These are phyloP conservation scores for Dysdera silvatica DNA, from an alignment of 1,140 invertebrate species.

Conservation along the genomic window DNA sequence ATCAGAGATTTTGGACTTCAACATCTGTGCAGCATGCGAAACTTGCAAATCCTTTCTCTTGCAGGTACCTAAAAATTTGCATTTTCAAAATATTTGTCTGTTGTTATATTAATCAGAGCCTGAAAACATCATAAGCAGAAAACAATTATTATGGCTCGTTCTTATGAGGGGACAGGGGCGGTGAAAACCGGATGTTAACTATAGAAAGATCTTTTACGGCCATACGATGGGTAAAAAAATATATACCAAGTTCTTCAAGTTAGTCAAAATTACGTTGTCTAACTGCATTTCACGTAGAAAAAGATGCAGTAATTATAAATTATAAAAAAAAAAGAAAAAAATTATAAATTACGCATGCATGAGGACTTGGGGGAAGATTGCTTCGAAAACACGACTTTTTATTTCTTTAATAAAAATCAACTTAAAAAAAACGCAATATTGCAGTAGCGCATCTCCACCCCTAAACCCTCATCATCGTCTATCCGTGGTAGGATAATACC, in stretches of 20 bases:
- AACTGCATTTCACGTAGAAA: too few species aligned
- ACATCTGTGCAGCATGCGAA: conserved; percentile 86
- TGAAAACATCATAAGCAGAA: background rate
- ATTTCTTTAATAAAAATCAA: too few species aligned
- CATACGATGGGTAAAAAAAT: background rate
- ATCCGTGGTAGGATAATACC: too few species aligned
- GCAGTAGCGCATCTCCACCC: too few species aligned
- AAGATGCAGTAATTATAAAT: too few species aligned
- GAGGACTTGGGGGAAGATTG: too few species aligned
- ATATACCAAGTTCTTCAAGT: background rate
- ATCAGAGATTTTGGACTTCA: conserved; percentile 87
- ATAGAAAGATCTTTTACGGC: background rate
- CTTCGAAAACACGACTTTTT: too few species aligned
- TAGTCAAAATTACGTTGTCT: too few species aligned
- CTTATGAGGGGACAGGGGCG: background rate
- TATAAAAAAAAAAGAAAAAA: too few species aligned
- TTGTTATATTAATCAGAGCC: background rate
- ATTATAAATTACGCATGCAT: too few species aligned
- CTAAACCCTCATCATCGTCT: too few species aligned
- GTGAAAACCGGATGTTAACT: background rate
- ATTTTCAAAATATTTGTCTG: background rate
- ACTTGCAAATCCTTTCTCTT: conserved; percentile 78
- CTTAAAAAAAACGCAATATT: too few species aligned
- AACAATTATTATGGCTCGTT: background rate
- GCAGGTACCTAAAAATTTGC: conserved; percentile 57